These are phyloP conservation scores for Geococcyx californianus DNA, from an alignment of 2,113 vertebrate genomes.

Conservation along the genomic window DNA sequence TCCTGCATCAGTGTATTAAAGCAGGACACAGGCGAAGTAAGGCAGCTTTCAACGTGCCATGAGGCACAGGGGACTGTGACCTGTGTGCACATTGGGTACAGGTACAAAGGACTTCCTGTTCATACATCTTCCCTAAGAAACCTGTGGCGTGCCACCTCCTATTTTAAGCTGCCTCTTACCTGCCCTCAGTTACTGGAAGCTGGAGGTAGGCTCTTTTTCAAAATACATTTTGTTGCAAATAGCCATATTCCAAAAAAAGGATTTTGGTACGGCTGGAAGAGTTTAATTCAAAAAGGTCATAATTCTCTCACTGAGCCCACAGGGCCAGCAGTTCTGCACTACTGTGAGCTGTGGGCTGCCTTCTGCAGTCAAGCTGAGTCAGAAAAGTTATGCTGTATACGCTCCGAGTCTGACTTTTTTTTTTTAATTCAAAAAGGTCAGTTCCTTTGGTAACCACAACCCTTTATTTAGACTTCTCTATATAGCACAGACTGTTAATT, in stretches of 20 bases:
- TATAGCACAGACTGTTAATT: background rate
- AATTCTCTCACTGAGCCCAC: too few species aligned
- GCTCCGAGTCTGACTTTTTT: fast-evolving
- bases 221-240: background rate
- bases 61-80: background rate
- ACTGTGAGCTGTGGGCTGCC: background rate
- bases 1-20: background rate
- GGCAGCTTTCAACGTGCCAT: fast-evolving
- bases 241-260: background rate
- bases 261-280: background rate
- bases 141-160: fast-evolving
- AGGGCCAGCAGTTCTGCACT: too few species aligned
- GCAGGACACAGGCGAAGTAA: background rate
- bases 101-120: background rate
- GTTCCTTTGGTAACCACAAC: background rate
- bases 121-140: background rate
- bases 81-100: fast-evolving
- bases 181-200: background rate
- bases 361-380: background rate
- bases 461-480: background rate
- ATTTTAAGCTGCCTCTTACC: background rate
- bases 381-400: background rate
- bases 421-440: background rate
- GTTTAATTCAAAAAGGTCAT: too few species aligned
- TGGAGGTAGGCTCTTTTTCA: background rate